Percentiles rank a stretch among this genome's conserved stretches.
phyloP scores from a whole-genome alignment of 64 coral and sea anemone species.

The Montipora foliosa region DNA sequence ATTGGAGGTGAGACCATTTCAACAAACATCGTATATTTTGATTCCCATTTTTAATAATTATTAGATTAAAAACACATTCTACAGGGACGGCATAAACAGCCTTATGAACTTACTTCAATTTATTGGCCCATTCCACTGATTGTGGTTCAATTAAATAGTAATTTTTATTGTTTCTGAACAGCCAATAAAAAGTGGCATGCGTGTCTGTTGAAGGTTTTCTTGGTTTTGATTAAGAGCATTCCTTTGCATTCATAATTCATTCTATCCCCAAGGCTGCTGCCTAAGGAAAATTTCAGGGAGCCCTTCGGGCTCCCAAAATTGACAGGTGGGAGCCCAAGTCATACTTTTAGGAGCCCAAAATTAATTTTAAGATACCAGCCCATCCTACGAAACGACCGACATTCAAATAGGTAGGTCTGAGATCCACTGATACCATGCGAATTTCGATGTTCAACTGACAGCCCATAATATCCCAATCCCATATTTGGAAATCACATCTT shows the following conservation, averaged over 20 bases:
- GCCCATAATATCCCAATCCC: too few relatives aligned
- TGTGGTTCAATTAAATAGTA: neutral
- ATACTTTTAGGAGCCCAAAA: too few relatives aligned
- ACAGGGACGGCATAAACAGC: neutral
- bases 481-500: too few relatives aligned
- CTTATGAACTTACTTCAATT: neutral
- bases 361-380: too few relatives aligned
- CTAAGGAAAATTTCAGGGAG: too few relatives aligned
- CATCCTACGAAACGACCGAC: too few relatives aligned
- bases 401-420: too few relatives aligned
- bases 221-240: neutral
- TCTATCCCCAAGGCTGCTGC: neutral
- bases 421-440: too few relatives aligned
- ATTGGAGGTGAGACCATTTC: slow-evolving; percentile 20
- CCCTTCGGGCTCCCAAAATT: too few relatives aligned
- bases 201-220: neutral
- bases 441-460: too few relatives aligned
- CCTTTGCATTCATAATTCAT: slow-evolving; percentile 1
- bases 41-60: neutral
- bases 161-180: neutral
- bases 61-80: neutral
- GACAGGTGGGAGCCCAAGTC: too few relatives aligned
- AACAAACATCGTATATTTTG: neutral
- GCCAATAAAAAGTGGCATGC: neutral
- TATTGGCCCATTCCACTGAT: neutral